These are phyloP conservation scores for Idaea straminata DNA, from an alignment of 2,888 invertebrate genomes.

Conservation along the genomic window DNA sequence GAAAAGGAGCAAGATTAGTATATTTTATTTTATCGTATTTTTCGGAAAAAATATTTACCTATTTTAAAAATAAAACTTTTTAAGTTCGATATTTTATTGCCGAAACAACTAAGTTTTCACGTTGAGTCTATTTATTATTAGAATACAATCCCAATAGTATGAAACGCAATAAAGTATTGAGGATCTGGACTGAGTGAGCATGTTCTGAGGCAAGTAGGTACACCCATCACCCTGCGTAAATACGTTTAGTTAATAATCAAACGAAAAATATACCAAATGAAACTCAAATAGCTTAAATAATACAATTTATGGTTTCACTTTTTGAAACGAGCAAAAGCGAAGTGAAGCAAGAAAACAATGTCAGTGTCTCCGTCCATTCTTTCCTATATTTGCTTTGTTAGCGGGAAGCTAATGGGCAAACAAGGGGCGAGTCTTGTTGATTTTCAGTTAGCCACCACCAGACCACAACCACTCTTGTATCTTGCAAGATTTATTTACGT, in stretches of 20 bases:
- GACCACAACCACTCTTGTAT: conserved; percentile 45
- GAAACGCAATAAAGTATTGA: too few relatives aligned
- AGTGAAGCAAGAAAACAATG: conserved; percentile 43
- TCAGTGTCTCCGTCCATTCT: conserved; percentile 45
- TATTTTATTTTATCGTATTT: too few relatives aligned
- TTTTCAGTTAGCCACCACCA: conserved; percentile 67
- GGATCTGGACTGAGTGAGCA: too few relatives aligned
- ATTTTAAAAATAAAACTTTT: too few relatives aligned
- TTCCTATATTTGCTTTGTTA: conserved; percentile 65
- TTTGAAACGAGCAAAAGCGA: conserved; percentile 2
- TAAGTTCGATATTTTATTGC: too few relatives aligned
- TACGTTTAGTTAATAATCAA: background rate
- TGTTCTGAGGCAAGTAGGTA: too few relatives aligned
- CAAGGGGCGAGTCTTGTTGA: conserved; percentile 70
- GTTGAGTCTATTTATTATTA: too few relatives aligned
- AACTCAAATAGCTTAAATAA: background rate
- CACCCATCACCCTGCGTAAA: too few relatives aligned
- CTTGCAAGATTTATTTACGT: conserved; percentile 70
- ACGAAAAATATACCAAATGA: background rate
- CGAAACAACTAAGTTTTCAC: too few relatives aligned
- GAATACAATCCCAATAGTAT: too few relatives aligned
- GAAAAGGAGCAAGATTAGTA: too few relatives aligned
- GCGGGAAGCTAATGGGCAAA: conserved; percentile 77
- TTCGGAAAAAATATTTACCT: too few relatives aligned
- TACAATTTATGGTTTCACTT: conserved; percentile 7